Base-by-base conservation (phyloP, 2,797 vertebrate species). In the Okamejei kenojei region DNA sequence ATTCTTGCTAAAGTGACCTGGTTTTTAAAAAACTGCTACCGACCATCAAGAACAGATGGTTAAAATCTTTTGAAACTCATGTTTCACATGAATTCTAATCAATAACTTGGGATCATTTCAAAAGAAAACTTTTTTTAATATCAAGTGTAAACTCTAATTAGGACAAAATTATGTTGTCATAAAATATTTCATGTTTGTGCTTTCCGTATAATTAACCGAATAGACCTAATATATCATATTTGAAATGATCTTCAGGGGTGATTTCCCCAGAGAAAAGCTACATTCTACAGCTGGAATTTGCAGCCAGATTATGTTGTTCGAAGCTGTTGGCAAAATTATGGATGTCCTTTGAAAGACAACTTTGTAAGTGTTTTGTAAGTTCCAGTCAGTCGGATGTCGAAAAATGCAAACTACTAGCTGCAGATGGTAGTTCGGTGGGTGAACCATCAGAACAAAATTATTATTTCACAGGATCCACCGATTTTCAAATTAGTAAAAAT, bases 271-370 rank as follows among this genome's bases (percentile, higher is more conserved):
- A 32, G 61, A 32, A 81, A 86, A 65, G 15, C 1, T 84, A 61
- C 21, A 65, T 88, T 65, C 19, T 8, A 65, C n/a, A 32, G 29
- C 84, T 65, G 11, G 61, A 58, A 7, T 65, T 19, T 88, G 58
- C 84, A 32, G 29, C 61, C 84, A 88, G 61, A 32, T n/a, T 65
- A 17, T 88, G 26, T 65, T 65, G 1, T 88, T 88, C 65, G 61
- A 65, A 88, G 84, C 13, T 88, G 13, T n/a, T 88, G 84, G 1
- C 17, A 61, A 68, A 88, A 65, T 88, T 32, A 65, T 68, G 61
- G n/a, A 88, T 68, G 71, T 74, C 71, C 2, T 88, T 88, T 88
- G 61, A 65, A 88, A n/a, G 61, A 63, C 82, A 63, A 86, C 63
- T 6, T 29, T 86, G 45, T 63, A 32, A 32, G 17, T 65, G n/a